Percentiles rank a stretch among this genome's conserved stretches.
These are phyloP conservation scores for Sebastes matsubarae DNA, from an alignment of 2,797 vertebrate genomes.

Conservation along the genomic window DNA sequence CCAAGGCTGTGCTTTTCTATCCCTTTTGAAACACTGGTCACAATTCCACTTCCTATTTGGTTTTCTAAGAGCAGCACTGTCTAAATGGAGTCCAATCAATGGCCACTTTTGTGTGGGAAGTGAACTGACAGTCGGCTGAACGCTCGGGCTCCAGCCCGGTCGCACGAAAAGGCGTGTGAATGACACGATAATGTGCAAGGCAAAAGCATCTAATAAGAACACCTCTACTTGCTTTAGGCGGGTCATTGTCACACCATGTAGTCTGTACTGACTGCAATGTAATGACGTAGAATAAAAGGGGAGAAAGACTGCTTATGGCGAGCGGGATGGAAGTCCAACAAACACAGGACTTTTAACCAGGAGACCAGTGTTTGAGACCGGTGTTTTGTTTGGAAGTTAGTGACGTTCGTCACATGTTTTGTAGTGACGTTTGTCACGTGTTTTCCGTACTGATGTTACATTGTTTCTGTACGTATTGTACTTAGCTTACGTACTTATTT, in stretches of 20 bases:
- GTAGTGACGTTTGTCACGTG: too few species aligned
- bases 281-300: not conserved
- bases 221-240: not conserved
- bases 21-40: slow-evolving; percentile 69
- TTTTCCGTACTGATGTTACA: too few species aligned
- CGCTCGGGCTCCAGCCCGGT: not conserved
- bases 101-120: slow-evolving; percentile 55
- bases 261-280: not conserved
- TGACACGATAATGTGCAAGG: not conserved
- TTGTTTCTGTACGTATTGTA: too few species aligned
- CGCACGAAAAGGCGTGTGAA: not conserved
- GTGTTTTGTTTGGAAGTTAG: too few species aligned
- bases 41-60: slow-evolving; percentile 73
- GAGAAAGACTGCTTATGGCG: too few species aligned
- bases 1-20: slow-evolving; percentile 59
- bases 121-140: slow-evolving; percentile 52
- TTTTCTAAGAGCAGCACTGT: slow-evolving; percentile 63
- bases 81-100: slow-evolving; percentile 66
- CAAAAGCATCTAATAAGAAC: not conserved
- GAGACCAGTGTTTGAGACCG: too few species aligned
- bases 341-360: too few species aligned
- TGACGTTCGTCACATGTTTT: too few species aligned
- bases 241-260: not conserved
- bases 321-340: too few species aligned
- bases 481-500: too few species aligned